A percentile compares a stretch with the other conserved stretches of the same genome.
Evolutionary conservation across 2,797 vertebrate genomes (phyloP).

Genomic region (Mionectes olivaceus): DNA sequence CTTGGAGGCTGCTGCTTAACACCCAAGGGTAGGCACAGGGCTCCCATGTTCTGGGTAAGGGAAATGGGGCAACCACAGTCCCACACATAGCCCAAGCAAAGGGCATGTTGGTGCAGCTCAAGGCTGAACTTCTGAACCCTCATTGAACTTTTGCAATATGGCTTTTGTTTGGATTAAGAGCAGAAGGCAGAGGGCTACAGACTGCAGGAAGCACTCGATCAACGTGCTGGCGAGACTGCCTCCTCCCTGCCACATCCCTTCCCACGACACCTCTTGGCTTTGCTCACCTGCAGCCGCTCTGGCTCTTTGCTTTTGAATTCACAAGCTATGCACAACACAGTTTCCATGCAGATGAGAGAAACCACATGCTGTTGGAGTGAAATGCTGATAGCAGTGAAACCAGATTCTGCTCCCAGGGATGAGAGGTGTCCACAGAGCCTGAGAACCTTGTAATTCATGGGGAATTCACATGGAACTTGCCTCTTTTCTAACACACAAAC

Average conservation of each 20-base stretch:
- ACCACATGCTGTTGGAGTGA: slow-evolving; percentile 32
- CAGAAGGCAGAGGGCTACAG: slow-evolving; percentile 49
- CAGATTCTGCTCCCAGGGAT: background rate
- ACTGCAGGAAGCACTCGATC: slow-evolving; percentile 63
- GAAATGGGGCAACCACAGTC: background rate
- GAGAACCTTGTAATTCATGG: slow-evolving; percentile 4
- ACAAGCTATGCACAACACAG: background rate
- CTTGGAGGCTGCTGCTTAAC: background rate
- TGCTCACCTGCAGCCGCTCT: slow-evolving; percentile 56
- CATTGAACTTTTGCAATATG: slow-evolving; percentile 33
- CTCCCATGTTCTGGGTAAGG: background rate
- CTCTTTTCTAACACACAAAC: background rate
- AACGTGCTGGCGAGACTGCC: slow-evolving; percentile 53
- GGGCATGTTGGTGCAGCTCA: background rate
- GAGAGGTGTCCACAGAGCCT: background rate
- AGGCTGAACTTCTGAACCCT: slow-evolving; percentile 58
- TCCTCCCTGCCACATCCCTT: slow-evolving; percentile 61
- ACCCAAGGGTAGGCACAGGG: background rate
- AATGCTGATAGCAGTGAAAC: slow-evolving; percentile 10
- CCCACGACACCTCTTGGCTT: slow-evolving; percentile 55
- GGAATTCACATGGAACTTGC: background rate
- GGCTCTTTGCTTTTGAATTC: slow-evolving; percentile 41
- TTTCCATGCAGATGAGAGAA: slow-evolving; percentile 37
- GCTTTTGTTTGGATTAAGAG: slow-evolving; percentile 64
- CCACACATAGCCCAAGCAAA: background rate